Percentiles rank a stretch among this genome's conserved stretches.
Evolutionary conservation across 2,888 invertebrate genomes (phyloP).

Genomic region (Drosophila neotestacea): DNA sequence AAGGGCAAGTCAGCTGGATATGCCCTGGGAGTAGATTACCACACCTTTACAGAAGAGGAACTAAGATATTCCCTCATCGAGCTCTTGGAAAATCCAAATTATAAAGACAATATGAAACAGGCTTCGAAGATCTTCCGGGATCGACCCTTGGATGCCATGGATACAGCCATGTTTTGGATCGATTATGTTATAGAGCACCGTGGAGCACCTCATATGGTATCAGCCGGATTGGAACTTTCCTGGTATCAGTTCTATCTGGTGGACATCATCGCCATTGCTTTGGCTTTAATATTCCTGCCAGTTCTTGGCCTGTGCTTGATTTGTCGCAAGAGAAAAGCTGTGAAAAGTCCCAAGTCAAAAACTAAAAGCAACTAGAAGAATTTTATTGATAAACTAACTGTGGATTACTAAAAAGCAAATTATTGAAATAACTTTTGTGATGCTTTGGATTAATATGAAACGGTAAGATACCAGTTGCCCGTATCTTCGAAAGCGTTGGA

Average conservation of each 20-base stretch:
- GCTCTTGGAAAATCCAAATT: slow-evolving; percentile 83
- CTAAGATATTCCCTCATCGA: slow-evolving; percentile 71
- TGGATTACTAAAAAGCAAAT: too few species aligned
- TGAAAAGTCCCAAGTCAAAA: slow-evolving; percentile 28
- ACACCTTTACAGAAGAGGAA: slow-evolving; percentile 67
- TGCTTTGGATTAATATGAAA: too few species aligned
- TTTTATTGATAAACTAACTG: neutral
- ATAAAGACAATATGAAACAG: slow-evolving; percentile 70
- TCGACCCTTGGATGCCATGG: slow-evolving; percentile 78
- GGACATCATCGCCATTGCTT: slow-evolving; percentile 68
- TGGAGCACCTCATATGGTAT: slow-evolving; percentile 82
- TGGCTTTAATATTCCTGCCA: slow-evolving; percentile 34
- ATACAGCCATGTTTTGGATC: slow-evolving; percentile 84
- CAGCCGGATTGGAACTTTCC: slow-evolving; percentile 74
- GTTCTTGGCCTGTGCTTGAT: slow-evolving; percentile 25
- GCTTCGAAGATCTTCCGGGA: slow-evolving; percentile 81
- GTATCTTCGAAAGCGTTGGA: too few species aligned
- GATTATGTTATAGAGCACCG: slow-evolving; percentile 84
- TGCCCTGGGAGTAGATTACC: slow-evolving; percentile 72
- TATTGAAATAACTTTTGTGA: too few species aligned
- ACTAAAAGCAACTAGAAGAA: slow-evolving; percentile 26
- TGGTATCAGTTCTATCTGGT: slow-evolving; percentile 83
- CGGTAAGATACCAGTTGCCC: too few species aligned
- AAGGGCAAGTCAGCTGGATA: slow-evolving; percentile 73
- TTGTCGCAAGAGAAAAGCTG: slow-evolving; percentile 13